Percentiles rank a stretch among this genome's conserved stretches.
Conservation (phyloP, 2,797 vertebrate species). For the Rhynchotus rufescens region DNA sequence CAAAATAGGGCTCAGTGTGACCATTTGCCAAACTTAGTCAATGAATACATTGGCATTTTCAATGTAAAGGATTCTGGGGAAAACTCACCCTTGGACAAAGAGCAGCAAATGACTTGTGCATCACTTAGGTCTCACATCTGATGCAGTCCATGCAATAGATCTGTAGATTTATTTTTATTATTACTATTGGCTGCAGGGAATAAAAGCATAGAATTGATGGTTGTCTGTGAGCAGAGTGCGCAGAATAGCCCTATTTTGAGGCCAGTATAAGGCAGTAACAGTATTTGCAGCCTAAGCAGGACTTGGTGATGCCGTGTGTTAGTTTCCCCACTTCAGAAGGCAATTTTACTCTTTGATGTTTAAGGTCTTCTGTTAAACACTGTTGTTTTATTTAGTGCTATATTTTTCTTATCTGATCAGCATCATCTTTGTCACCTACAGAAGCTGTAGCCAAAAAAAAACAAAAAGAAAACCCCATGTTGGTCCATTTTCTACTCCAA, state of each 20-base stretch:
- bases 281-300: background rate
- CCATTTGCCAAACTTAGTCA: slow-evolving; percentile 66
- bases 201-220: background rate
- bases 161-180: background rate
- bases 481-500: slow-evolving; percentile 69
- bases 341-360: slow-evolving; percentile 12
- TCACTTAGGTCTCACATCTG: background rate
- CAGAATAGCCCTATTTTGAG: background rate
- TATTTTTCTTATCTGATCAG: slow-evolving; percentile 49
- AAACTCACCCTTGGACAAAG: background rate
- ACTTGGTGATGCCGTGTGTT: background rate
- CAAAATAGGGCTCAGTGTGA: slow-evolving; percentile 71
- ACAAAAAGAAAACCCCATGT: background rate
- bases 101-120: background rate
- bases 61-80: slow-evolving; percentile 1
- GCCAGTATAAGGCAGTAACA: background rate
- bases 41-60: background rate
- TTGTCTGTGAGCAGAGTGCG: background rate
- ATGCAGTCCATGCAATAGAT: background rate
- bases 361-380: slow-evolving; percentile 53
- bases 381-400: slow-evolving; percentile 36
- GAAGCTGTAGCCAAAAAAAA: slow-evolving; percentile 80
- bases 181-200: background rate
- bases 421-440: slow-evolving; percentile 61
- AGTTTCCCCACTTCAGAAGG: slow-evolving; percentile 31